A percentile compares a stretch with the other conserved stretches of the same genome.
phyloP scores from a whole-genome alignment of 2,888 invertebrate genomes.

The Limenitis camilla region DNA sequence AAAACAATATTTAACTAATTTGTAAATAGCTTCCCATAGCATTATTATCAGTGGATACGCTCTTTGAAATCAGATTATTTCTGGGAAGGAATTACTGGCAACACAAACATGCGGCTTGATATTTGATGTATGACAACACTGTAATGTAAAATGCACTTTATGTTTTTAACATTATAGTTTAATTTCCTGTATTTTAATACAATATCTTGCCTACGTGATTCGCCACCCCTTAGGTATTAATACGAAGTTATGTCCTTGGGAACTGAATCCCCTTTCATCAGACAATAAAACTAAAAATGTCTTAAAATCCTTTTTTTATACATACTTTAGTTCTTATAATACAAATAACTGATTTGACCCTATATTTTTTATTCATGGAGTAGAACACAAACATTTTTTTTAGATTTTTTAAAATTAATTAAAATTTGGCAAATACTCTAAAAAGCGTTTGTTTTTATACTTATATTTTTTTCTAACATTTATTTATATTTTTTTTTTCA shows the following conservation, averaged over 20 bases:
- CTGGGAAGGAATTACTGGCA: constrained; percentile 33
- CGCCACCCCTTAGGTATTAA: constrained; percentile 39
- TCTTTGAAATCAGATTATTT: constrained; percentile 24
- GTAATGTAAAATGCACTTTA: constrained; percentile 12
- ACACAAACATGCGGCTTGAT: constrained; percentile 31
- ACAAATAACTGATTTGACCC: no score
- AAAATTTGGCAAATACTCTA: no score
- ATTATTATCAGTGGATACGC: constrained; percentile 8
- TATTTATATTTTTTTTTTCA: no score
- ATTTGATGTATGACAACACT: constrained; percentile 29
- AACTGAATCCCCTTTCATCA: constrained; percentile 44
- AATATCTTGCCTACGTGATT: constrained; percentile 40
- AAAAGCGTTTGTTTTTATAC: no score
- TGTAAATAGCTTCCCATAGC: background rate
- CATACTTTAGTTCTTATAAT: constrained; percentile 34
- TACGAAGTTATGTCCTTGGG: constrained; percentile 60
- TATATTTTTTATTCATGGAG: no score
- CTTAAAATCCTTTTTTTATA: constrained; percentile 39
- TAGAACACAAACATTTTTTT: no score
- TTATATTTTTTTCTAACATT: no score
- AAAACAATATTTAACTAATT: background rate
- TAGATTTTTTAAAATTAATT: no score
- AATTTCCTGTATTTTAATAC: constrained; percentile 4
- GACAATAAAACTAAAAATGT: constrained; percentile 47
- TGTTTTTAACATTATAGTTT: constrained; percentile 13